Conservation (phyloP, 2,888 invertebrate species). For the Mythimna pallens region DNA sequence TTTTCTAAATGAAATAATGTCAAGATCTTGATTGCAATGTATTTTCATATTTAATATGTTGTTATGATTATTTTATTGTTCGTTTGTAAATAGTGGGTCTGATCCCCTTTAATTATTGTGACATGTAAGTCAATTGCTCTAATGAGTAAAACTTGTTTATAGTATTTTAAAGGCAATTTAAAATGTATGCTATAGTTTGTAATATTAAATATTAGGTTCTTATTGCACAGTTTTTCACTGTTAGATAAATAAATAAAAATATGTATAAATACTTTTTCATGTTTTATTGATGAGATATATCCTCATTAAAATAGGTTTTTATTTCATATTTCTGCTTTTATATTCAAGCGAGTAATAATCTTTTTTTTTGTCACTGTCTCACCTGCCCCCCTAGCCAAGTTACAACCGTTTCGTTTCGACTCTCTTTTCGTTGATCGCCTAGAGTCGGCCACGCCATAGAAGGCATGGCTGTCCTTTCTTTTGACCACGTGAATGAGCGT, state of each 20-base stretch:
- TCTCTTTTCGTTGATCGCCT: too few species aligned
- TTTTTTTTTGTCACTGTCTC: too few species aligned
- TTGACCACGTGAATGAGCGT: too few species aligned
- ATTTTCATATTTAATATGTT: conserved; percentile 51
- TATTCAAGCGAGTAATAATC: not conserved
- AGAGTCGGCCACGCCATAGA: too few species aligned
- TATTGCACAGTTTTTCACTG: conserved; percentile 69
- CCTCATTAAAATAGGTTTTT: not conserved
- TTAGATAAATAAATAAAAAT: conserved; percentile 65
- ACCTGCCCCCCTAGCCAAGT: too few species aligned
- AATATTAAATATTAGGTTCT: conserved; percentile 59
- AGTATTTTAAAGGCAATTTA: conserved; percentile 56
- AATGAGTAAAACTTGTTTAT: conserved; percentile 62
- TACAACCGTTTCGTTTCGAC: too few species aligned
- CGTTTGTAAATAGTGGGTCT: conserved; percentile 59
- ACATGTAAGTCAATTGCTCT: conserved; percentile 63
- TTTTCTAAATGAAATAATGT: not conserved
- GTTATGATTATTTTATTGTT: conserved; percentile 44
- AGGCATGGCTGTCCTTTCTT: too few species aligned
- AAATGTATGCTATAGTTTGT: conserved; percentile 60
- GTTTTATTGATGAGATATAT: conserved; percentile 50
- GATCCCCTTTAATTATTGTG: conserved; percentile 46
- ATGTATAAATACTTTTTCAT: conserved; percentile 50
- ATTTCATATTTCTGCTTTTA: not conserved
- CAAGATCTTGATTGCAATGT: conserved; percentile 45